Conservation (phyloP, 2,888 invertebrate species). For the Diarsia brunnea region DNA sequence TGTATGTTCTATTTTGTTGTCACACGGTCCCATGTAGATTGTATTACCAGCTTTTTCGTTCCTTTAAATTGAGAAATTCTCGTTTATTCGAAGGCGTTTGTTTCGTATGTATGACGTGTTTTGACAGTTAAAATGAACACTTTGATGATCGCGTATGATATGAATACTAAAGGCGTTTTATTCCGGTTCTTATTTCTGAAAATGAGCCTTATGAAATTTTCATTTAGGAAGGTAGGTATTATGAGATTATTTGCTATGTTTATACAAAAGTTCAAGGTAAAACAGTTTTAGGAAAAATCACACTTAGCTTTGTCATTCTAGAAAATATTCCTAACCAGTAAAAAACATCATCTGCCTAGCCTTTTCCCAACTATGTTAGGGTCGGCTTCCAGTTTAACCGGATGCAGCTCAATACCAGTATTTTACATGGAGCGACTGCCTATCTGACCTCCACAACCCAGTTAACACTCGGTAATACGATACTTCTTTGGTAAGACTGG, state of each 20-base stretch:
- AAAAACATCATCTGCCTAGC: too few relatives aligned
- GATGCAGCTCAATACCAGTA: too few relatives aligned
- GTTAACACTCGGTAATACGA: too few relatives aligned
- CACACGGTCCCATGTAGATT: constrained; percentile 53
- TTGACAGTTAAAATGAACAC: constrained; percentile 29
- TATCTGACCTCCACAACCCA: too few relatives aligned
- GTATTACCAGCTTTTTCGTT: constrained; percentile 55
- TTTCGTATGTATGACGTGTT: constrained; percentile 32
- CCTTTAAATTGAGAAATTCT: constrained; percentile 53
- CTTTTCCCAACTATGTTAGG: too few relatives aligned
- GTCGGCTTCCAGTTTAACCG: too few relatives aligned
- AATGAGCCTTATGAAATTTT: neutral
- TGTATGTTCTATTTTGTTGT: neutral
- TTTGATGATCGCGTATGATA: constrained; percentile 37
- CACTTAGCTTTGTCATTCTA: neutral
- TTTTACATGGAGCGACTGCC: too few relatives aligned
- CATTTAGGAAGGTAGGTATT: too few relatives aligned
- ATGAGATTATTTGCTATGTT: neutral
- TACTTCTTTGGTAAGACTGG: too few relatives aligned
- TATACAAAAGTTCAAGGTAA: neutral
- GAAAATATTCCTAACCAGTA: neutral
- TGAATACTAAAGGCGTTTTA: constrained; percentile 22
- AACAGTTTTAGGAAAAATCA: neutral
- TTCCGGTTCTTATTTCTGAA: neutral
- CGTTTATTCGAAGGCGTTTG: constrained; percentile 35